Evolutionary conservation across 2,797 vertebrate species (phyloP), one percentile per base, ranked within the genome.

Genomic region (Eulemur albifrons): DNA sequence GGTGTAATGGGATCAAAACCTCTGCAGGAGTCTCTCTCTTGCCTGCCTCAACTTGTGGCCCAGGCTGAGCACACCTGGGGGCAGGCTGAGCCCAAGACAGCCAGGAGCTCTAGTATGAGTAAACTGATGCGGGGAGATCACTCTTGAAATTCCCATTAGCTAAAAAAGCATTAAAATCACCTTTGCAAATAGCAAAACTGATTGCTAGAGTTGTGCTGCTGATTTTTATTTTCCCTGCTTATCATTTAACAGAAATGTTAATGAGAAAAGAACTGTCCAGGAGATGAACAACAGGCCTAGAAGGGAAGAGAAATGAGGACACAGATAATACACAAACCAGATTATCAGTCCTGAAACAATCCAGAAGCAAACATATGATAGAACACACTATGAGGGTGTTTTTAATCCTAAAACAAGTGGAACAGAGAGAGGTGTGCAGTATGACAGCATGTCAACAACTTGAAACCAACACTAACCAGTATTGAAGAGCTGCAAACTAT

Each of bases 241-340:
- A 95, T 94, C 82, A 90, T 27, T 90, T 90, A 94, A 45, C 40
- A 87, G 65, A 89, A 93, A 87, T 85, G 32, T 35, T 85, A 70
- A 57, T 67, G 52, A 95, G 76, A 80, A 92, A 96, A 92, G 72
- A 86, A 90, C 90, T 43, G 63, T 54, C 38, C 32, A 54, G 12
- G 25, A 92, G 48, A 88, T 43, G 38, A 93, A 85, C 45, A 93
- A 67, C 10, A 93, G 48, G n/a, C 38, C 18, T 32, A 70, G 52
- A 84, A 90, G 32, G 35, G 94, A 94, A 89, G 57, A 81, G 52
- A 95, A 94, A 97, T 18, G 79, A 95, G 95, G 84, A 91, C n/a
- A 38, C 2, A n/a, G 81, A 76, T 27, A 76, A 90, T 25, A 89
- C 45, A 91, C 35, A 93, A 90, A 75, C 38, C 65, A 65, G 21